Conservation (phyloP, 2,888 invertebrate genomes). For the Noctua comes region DNA sequence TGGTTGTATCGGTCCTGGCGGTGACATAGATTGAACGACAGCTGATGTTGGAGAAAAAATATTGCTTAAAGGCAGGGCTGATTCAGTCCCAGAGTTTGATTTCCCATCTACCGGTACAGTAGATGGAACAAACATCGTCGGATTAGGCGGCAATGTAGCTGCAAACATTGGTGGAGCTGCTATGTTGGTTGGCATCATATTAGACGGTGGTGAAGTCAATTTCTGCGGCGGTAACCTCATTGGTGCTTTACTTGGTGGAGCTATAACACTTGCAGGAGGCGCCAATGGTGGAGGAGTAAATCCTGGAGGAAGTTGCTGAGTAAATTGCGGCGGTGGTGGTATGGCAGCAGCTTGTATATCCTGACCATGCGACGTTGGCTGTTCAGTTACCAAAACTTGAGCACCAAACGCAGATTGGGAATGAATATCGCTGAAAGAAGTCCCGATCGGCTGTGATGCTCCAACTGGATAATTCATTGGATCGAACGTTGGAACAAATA, state of each 20-base stretch:
- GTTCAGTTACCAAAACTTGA: conserved; percentile 33
- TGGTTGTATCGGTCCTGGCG: conserved; percentile 28
- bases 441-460: conserved; percentile 30
- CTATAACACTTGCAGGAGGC: conserved; percentile 29
- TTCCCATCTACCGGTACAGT: conserved; percentile 21
- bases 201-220: conserved; percentile 17
- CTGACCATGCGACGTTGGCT: conserved; percentile 19
- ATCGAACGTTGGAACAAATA: conserved; percentile 78
- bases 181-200: conserved; percentile 24
- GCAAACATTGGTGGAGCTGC: conserved; percentile 48
- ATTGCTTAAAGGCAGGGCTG: conserved; percentile 18
- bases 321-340: conserved; percentile 37
- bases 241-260: conserved; percentile 32
- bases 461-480: conserved; percentile 29
- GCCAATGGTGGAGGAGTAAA: conserved; percentile 37
- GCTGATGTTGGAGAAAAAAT: conserved; percentile 31
- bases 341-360: conserved; percentile 30
- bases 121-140: conserved; percentile 47
- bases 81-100: conserved; percentile 16
- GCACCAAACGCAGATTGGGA: conserved; percentile 35
- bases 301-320: conserved; percentile 36
- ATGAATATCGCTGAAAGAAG: conserved; percentile 40
- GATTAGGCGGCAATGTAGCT: conserved; percentile 24
- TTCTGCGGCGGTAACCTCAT: conserved; percentile 30
- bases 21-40: conserved; percentile 12